These are phyloP conservation scores for Danio choprae DNA, from an alignment of 2,797 vertebrate genomes.

Conservation along the genomic window DNA sequence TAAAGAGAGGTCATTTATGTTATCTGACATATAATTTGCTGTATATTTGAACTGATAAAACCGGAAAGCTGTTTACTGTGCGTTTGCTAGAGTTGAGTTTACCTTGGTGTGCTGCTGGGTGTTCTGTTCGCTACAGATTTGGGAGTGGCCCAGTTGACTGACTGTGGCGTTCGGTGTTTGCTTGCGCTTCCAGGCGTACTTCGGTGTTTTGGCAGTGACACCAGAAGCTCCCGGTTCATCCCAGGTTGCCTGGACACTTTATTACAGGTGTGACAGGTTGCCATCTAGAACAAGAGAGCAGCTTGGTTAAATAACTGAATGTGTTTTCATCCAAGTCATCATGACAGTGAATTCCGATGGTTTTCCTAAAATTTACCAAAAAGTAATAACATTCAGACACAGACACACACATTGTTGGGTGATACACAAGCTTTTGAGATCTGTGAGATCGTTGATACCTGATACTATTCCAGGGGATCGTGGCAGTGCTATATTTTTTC, in stretches of 20 bases:
- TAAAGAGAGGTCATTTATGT: no score
- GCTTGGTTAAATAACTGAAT: neutral
- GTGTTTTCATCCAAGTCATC: neutral
- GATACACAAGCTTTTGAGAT: no score
- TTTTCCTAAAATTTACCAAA: no score
- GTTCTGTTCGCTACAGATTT: constrained; percentile 73
- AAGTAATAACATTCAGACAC: no score
- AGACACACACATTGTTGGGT: no score
- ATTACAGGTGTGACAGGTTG: constrained; percentile 91
- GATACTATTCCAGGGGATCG: no score
- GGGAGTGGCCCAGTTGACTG: constrained; percentile 63
- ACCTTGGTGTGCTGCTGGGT: constrained; percentile 76
- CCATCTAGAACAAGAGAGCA: constrained; percentile 78
- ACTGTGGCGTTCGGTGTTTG: constrained; percentile 73
- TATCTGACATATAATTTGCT: no score
- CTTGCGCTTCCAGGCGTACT: constrained; percentile 70
- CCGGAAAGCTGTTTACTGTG: neutral
- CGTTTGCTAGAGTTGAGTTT: constrained; percentile 13
- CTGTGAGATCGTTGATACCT: no score
- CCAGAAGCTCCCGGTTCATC: constrained; percentile 81
- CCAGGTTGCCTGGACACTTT: constrained; percentile 84
- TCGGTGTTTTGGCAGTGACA: constrained; percentile 65
- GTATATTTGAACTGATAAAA: neutral
- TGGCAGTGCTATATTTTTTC: no score
- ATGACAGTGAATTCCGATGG: neutral